phyloP scores from a whole-genome alignment of 2,113 vertebrate species.

The Leucosticte australis region DNA sequence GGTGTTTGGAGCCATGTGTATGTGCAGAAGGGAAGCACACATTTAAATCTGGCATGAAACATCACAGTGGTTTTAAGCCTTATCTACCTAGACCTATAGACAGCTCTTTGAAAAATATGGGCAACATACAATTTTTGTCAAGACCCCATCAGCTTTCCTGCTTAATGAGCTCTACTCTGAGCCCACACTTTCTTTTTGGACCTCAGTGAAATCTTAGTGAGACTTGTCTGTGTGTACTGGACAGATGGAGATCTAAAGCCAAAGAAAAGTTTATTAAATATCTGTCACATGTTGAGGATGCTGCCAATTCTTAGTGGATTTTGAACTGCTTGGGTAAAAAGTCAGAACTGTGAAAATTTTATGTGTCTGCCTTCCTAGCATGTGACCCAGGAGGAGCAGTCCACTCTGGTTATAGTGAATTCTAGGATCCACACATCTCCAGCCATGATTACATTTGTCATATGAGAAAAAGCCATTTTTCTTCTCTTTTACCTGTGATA shows the following conservation, averaged over 20 bases:
- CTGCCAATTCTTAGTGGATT: neutral
- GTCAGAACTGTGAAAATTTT: neutral
- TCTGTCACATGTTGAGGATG: neutral
- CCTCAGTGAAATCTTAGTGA: neutral
- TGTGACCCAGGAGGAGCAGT: neutral
- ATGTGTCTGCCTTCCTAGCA: neutral
- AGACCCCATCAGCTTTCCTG: neutral
- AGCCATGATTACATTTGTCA: neutral
- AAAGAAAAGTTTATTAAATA: neutral
- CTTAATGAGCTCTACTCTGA: neutral
- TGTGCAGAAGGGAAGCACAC: neutral
- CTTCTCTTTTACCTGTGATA: neutral
- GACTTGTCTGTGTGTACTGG: neutral
- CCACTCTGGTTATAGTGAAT: neutral
- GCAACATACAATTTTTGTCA: neutral
- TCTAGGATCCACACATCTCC: neutral
- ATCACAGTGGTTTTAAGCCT: neutral
- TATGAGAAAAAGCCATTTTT: neutral
- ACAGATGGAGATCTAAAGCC: neutral
- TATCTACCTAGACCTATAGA: neutral
- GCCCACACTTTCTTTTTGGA: neutral
- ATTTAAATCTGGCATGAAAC: neutral
- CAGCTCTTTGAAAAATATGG: neutral
- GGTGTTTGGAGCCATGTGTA: neutral
- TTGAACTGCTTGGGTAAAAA: neutral